These are phyloP conservation scores for Lamellibrachia luymesi DNA, from an alignment of 1,140 invertebrate genomes.

Conservation along the genomic window DNA sequence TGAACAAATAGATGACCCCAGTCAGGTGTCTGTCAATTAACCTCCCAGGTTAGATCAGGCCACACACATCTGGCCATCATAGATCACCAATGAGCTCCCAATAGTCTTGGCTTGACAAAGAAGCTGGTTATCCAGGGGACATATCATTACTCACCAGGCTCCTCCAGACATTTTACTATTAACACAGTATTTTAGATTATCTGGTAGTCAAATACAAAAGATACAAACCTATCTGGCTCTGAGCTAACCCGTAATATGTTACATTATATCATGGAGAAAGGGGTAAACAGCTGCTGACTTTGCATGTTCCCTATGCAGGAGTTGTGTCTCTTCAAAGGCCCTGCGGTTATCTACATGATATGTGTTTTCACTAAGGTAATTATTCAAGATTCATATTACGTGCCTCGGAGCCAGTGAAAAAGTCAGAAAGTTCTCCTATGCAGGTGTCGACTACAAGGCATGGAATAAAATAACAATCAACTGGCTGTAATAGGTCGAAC, in stretches of 20 bases:
- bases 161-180: neutral
- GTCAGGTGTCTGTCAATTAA: neutral
- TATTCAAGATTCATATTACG: neutral
- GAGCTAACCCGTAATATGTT: neutral
- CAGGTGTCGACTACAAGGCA: neutral
- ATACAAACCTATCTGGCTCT: neutral
- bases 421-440: neutral
- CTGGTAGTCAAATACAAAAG: neutral
- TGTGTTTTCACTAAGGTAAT: neutral
- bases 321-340: neutral
- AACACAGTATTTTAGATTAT: neutral
- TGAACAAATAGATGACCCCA: neutral
- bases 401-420: neutral
- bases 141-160: neutral
- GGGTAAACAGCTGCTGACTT: neutral
- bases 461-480: neutral
- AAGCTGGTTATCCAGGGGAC: neutral
- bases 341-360: neutral
- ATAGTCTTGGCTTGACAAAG: neutral
- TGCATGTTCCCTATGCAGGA: neutral
- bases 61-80: neutral
- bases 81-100: neutral
- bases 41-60: neutral
- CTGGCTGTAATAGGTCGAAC: neutral
- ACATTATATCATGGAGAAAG: neutral